These are phyloP conservation scores for Epinephelus fuscoguttatus DNA, from an alignment of 2,113 vertebrate genomes.

Conservation along the genomic window DNA sequence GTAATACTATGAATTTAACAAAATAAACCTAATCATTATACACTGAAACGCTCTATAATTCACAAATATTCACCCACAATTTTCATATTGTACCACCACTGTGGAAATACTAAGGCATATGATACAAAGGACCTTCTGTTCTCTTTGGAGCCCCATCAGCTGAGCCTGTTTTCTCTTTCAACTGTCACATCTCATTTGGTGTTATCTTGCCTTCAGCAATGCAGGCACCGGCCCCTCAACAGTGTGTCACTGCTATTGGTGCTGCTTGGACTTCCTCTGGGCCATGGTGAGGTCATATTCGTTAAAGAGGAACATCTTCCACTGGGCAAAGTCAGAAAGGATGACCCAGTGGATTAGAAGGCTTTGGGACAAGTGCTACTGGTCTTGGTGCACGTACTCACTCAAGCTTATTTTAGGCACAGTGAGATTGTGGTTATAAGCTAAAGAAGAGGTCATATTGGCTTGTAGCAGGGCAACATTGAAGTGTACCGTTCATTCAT, in stretches of 20 bases:
- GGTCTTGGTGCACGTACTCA: neutral
- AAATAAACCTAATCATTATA: neutral
- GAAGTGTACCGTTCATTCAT: neutral
- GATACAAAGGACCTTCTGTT: conserved; percentile 63
- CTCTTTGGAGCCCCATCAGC: conserved; percentile 69
- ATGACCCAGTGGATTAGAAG: conserved; percentile 38
- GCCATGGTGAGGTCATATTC: conserved; percentile 73
- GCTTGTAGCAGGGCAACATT: neutral
- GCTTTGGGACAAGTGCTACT: conserved; percentile 31
- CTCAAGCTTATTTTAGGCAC: conserved; percentile 19
- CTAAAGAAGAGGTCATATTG: neutral
- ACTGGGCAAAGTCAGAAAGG: conserved; percentile 78
- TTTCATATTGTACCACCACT: neutral
- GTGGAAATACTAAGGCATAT: neutral
- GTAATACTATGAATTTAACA: neutral
- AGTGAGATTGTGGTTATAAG: neutral
- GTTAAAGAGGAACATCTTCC: conserved; percentile 75
- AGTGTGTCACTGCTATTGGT: conserved; percentile 66
- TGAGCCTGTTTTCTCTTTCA: conserved; percentile 73
- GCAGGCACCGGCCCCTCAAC: conserved; percentile 61
- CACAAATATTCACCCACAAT: neutral
- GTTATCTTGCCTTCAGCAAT: conserved; percentile 67
- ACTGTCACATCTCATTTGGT: conserved; percentile 83
- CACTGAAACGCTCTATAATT: neutral
- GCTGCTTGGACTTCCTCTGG: conserved; percentile 56